Evolutionary conservation across 2,888 invertebrate genomes (phyloP).

Genomic region (Cantharis flavilabris): DNA sequence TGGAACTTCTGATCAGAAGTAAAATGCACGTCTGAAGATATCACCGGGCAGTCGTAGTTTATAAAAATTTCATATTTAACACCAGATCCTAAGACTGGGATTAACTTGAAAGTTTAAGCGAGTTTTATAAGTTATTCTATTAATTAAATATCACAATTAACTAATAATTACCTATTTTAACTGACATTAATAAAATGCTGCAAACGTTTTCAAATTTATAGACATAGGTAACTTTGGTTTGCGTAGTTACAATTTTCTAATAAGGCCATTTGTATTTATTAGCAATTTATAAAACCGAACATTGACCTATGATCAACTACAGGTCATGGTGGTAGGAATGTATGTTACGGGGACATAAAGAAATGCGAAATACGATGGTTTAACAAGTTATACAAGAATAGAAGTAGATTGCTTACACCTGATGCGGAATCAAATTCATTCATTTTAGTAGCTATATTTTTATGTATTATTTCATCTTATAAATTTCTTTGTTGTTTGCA

Average conservation of each 20-base stretch:
- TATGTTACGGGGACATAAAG: slow-evolving; percentile 25
- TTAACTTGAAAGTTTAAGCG: background rate
- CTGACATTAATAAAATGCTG: too few species aligned
- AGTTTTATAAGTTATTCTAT: background rate
- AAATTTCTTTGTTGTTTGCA: slow-evolving; percentile 2
- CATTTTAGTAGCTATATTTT: background rate
- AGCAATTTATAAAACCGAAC: background rate
- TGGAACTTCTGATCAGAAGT: too few species aligned
- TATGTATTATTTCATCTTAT: slow-evolving; percentile 1
- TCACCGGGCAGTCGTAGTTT: too few species aligned
- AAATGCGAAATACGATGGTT: slow-evolving; percentile 1
- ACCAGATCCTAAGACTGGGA: background rate
- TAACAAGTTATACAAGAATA: background rate
- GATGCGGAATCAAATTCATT: background rate
- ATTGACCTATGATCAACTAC: slow-evolving; percentile 19
- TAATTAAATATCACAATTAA: background rate
- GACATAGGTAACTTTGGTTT: background rate
- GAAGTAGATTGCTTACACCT: background rate
- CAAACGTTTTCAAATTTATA: background rate
- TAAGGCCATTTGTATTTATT: background rate
- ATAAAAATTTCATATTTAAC: too few species aligned
- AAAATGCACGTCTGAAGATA: too few species aligned
- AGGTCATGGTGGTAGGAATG: slow-evolving; percentile 17
- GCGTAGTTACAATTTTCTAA: background rate
- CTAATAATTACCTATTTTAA: background rate